Evolutionary conservation across 1,140 invertebrate genomes (phyloP), one percentile per base, ranked within the genome.

Genomic region (Phymastichus coffea): DNA sequence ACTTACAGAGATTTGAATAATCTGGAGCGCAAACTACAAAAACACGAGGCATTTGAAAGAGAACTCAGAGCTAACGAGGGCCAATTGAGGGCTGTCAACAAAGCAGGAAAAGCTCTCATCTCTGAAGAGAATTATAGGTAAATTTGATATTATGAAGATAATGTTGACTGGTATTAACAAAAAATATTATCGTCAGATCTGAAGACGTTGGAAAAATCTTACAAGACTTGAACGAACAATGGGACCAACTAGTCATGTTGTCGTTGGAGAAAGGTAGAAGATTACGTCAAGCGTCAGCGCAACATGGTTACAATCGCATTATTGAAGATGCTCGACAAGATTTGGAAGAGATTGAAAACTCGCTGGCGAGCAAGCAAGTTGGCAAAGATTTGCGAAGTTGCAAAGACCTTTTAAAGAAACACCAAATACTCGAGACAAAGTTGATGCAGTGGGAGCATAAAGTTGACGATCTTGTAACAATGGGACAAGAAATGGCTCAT

Each of bases 31-130:
- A 98, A 98, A 75, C 79, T 98, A 2, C 94, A 98, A 75, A 98
- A 98, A 72, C 97, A 99, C 72, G 95, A 98, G 76, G 97, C 96
- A 0, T 98, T 99, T 74, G 95, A 98, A 71, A 83, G 95, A 17
- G 97, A 99, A 74, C 76, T 99, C 6, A 84, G 92, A 35, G 91
- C 94, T 0, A 97, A 97, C 73, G 92, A 95, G 76, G 92, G 92
- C 14, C 91, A 94, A 71, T 77, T 97, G 10, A 78, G 91, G 35
- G 87, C 87, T 40, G 89, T 96, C 4, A 94, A 94, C 63, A 93
- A 92, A 69, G 84, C 86, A 46, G 91, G 88, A 4, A 83, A 89
- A 71, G 83, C 83, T 14, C 68, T 92, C 17, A 87, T 91, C 57
- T 84, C 84, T 0, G 85, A 88, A 63, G 84, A 86, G 35, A 91